Evolutionary conservation across 53 echinoderm and acorn worm genomes (phyloP), one percentile per base, ranked within the genome.

Genomic region (Hippasteria phrygiana): DNA sequence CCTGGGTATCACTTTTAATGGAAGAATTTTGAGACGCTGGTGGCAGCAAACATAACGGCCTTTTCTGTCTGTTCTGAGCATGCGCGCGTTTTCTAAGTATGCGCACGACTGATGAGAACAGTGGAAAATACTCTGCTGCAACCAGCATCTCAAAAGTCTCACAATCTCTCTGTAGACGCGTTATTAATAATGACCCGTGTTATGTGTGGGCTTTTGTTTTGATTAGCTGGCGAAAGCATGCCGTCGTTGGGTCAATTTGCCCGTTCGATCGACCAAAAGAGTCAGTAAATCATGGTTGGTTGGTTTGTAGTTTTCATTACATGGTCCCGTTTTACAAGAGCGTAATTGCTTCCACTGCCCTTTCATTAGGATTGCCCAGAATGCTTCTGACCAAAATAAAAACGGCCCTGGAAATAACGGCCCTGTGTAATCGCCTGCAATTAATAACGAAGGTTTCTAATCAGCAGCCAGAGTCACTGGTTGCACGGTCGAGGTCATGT

Each of bases 281-380:
- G 33, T 28, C 76, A 76, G 35, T 76, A 76, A 51, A 76, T 76
- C 51, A 13, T 43, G 34, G 5, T 4, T 16, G 48, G 48, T 54
- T 76, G 32, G 14, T 17, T 48, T 51, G n/a, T 31, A 76, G 8
- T 34, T 33, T 76, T 76, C 51, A 76, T 76, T 53, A 53, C 34
- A 59, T 3, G 34, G 1, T 54, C 13, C 9, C 12, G 10, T 13
- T 53, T 50, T 27, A 34, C 5, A 18, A 17, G 33, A 48, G 50
- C 32, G 46, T 76, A 32, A 53, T 76, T 76, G 50, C 13, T 54
- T 27, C 32, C 31, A 17, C 45, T 24, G 6, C 5, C 40, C 24
- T 72, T 37, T 73, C 38, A 17, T 38, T 38, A 1, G 18, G 20
- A 22, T 20, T 33, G 5, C 43, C 32, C 34, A 16, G 14, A 17